These are phyloP conservation scores for Pluvialis apricaria DNA, from an alignment of 2,113 vertebrate species.

Conservation along the genomic window DNA sequence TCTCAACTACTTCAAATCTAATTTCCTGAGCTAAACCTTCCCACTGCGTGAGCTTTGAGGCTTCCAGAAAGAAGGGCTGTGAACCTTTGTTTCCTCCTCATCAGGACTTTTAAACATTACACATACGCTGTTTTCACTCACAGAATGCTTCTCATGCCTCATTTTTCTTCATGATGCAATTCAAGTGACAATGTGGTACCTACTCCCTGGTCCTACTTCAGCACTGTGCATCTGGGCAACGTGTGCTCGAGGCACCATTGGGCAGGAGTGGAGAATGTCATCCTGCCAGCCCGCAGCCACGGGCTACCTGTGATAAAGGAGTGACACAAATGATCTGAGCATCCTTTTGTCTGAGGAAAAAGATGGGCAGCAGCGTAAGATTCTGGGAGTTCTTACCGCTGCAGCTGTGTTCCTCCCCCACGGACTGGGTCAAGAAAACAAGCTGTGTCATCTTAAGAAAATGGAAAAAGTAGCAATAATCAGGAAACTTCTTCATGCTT, in stretches of 20 bases:
- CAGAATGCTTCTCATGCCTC: background rate
- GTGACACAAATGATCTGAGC: background rate
- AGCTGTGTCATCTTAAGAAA: background rate
- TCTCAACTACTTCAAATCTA: background rate
- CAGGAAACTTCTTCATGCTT: background rate
- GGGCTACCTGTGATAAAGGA: background rate
- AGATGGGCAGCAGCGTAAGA: background rate
- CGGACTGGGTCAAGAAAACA: background rate
- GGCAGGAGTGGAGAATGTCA: background rate
- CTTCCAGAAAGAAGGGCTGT: background rate
- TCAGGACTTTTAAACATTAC: background rate
- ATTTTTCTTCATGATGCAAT: background rate
- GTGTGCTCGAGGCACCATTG: fast-evolving
- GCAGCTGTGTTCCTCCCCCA: background rate
- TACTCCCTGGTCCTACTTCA: background rate
- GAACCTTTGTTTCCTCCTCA: background rate
- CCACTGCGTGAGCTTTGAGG: background rate
- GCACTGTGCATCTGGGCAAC: fast-evolving
- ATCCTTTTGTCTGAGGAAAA: background rate
- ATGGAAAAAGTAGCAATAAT: background rate
- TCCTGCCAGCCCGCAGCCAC: background rate
- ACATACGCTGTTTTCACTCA: background rate
- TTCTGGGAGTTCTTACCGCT: background rate
- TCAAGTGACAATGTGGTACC: background rate
- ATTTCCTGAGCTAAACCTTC: background rate